Evolutionary conservation across 2,113 vertebrate genomes (phyloP), one percentile per base, ranked within the genome.

Genomic region (Brienomyrus brachyistius): DNA sequence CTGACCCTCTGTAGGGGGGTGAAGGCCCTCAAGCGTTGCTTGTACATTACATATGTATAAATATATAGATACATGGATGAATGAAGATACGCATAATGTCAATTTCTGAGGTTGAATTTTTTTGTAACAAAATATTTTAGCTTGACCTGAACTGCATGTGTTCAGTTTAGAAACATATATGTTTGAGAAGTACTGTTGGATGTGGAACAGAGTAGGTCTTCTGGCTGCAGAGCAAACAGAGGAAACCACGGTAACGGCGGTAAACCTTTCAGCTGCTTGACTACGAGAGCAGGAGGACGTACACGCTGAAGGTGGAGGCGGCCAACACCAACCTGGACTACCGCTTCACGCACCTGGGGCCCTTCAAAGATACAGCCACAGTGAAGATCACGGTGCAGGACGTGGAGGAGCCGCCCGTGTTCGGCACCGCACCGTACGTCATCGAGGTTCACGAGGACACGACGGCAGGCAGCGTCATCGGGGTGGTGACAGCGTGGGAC

Each of bases 381-480:
- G 95, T 99, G 90, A 97, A 97, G 94, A 96, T 99, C 80, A 95
- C 96, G 4, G 96, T 99, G 45, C 96, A 97, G 94, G 98, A 99
- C 11, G 89, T 94, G 91, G 97, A 99, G 0, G 98, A 99, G 91
- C 95, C 98, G 0, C 98, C 98, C 0, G 91, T 98, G 27, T 99
- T 99, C 94, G 96, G 92, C 89, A 95, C 96, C 91, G 91, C 95
- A 5, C 97, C 96, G 89, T 98, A 98, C 93, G 93, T 99, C 94
- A 97, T 99, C 89, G 98, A 99, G 84, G 98, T 98, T 83, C 97
- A 98, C 56, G 98, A 99, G 95, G 98, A 99, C 91, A 96, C 95
- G 5, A 97, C 96, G 1, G 96, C 97, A 31, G 98, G 98, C 59
- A 99, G 95, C 91, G 96, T 97, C 43, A 96, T 99, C 9, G 98